Evolutionary conservation across 2,797 vertebrate species (phyloP), one percentile per base, ranked within the genome.

Genomic region (Vireo griseus): DNA sequence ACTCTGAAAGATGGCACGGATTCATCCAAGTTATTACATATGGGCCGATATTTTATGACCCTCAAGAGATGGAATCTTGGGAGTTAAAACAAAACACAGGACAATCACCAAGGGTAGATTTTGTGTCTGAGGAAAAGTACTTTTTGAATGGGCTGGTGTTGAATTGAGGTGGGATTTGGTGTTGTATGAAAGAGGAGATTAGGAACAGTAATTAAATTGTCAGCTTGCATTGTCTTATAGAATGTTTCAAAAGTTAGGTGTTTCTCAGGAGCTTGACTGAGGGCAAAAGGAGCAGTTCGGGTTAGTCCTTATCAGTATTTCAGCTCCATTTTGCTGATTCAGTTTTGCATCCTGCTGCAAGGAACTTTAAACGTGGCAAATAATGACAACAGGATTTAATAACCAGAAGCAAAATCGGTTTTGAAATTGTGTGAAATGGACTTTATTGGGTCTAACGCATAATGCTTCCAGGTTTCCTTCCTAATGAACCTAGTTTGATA

Each of bases 31-130:
- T 39, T 10, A 3, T 42, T 35, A 14, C 33, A 35, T 26, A 15
- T 39, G 17, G 11, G 11, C 16, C 25, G 11, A 2, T 26, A 10
- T 47, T 13, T 50, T 65, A 14, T 0, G 1, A 50, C 42, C 9
- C 24, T 78, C 3, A 58, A 45, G 9, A 58, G 47, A 8, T 68
- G 37, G 16, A 69, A 33, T 37, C 18, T 76, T 76, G 33, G 25
- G 45, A 62, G 11, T 66, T 72, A 50, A 68, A 81, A 40, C 55
- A 50, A 68, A 81, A 44, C 55, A 61, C 18, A 59, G n/a, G 12
- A 13, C 55, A 86, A 1, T 80, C 1, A 3, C 25, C 69, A 9
- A 66, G 57, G 40, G 35, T 29, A 3, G 22, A 9, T 74, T 35
- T 33, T 16, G 1, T 54, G 19, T 80, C 28, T 69, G 47, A 75